A percentile compares a stretch with the other conserved stretches of the same genome.
Conservation (phyloP, 2,888 invertebrate species). For the Dichetophora obliterata region DNA sequence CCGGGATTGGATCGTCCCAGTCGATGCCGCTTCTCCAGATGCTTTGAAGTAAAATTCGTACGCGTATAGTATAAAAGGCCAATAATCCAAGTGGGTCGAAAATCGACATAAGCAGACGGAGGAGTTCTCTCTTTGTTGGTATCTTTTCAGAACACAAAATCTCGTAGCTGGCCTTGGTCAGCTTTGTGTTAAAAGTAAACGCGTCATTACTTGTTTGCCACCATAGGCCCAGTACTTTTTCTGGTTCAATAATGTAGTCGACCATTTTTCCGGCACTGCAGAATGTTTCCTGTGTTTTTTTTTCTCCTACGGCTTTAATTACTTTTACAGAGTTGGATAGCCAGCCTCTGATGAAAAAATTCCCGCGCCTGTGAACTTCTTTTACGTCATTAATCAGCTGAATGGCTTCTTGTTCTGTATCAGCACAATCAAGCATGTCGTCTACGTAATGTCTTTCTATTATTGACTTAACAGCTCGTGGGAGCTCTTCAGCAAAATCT, state of each 20-base stretch:
- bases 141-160: conserved; percentile 27
- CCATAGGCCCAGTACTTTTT: conserved; percentile 46
- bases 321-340: conserved; percentile 43
- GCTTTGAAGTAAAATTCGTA: conserved; percentile 48
- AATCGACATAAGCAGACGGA: conserved; percentile 45
- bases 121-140: conserved; percentile 46
- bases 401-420: conserved; percentile 48
- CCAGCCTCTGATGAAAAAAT: conserved; percentile 48
- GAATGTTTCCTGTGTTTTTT: conserved; percentile 13
- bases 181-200: conserved; percentile 42
- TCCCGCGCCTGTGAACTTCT: conserved; percentile 36
- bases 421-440: conserved; percentile 54
- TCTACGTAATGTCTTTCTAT: conserved; percentile 53
- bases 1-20: conserved; percentile 45
- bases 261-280: conserved; percentile 33
- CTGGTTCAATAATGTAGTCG: conserved; percentile 39
- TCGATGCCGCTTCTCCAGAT: conserved; percentile 44
- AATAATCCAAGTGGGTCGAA: conserved; percentile 46
- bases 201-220: conserved; percentile 41
- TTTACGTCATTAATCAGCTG: conserved; percentile 36
- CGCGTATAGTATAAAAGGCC: conserved; percentile 30
- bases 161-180: conserved; percentile 40
- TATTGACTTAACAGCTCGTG: conserved; percentile 45
- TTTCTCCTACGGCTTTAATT: conserved; percentile 34
- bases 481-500: conserved; percentile 34